Conservation (phyloP, 2,113 vertebrate genomes). For the Cynopterus brachyotis region DNA sequence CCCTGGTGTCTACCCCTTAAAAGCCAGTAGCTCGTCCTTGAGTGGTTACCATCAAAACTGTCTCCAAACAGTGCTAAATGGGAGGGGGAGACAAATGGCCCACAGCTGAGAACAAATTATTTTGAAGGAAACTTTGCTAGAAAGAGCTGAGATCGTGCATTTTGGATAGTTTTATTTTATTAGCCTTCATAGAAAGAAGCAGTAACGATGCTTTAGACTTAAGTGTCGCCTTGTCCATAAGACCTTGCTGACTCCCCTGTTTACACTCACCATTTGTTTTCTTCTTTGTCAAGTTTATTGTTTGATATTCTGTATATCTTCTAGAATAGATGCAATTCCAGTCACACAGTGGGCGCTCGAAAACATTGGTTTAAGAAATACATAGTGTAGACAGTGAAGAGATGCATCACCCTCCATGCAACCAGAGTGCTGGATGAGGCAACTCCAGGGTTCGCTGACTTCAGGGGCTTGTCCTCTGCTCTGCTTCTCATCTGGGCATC, state of each 20-base stretch:
- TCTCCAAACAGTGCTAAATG: background rate
- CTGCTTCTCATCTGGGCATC: background rate
- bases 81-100: background rate
- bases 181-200: background rate
- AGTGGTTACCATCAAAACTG: background rate
- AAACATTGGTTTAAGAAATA: background rate
- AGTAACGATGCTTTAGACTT: background rate
- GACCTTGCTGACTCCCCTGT: background rate
- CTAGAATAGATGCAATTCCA: background rate
- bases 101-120: background rate
- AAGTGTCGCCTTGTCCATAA: background rate
- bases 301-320: background rate
- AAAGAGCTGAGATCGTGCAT: background rate
- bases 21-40: background rate
- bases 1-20: background rate
- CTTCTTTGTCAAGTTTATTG: background rate
- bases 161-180: background rate
- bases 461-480: background rate
- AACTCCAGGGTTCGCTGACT: fast-evolving
- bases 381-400: background rate
- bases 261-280: background rate
- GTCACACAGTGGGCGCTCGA: background rate
- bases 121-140: background rate
- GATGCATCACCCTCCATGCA: fast-evolving
- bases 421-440: no score